These are phyloP conservation scores for Diplodus puntazzo DNA, from an alignment of 2,797 vertebrate species.

Conservation along the genomic window DNA sequence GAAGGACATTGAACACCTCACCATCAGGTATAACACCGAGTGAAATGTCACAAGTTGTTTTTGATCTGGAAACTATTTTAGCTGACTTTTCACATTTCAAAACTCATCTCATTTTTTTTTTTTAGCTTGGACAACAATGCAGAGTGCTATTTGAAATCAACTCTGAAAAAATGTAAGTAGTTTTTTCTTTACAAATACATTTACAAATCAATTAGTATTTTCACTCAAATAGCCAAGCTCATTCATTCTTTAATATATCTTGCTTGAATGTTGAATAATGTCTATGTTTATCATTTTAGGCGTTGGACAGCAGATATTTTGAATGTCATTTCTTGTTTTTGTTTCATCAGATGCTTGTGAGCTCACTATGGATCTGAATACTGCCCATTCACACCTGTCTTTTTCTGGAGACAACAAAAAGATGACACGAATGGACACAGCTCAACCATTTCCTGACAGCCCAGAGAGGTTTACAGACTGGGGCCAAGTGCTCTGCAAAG, in stretches of 20 bases:
- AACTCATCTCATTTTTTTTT: not conserved
- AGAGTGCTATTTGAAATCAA: slow-evolving; percentile 55
- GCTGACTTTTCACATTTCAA: not conserved
- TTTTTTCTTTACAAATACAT: not conserved
- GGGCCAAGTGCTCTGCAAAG: slow-evolving; percentile 51
- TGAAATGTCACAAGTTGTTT: not conserved
- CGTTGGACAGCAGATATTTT: not conserved
- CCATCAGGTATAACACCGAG: slow-evolving; percentile 17
- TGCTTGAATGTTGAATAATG: not conserved
- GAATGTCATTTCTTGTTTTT: not conserved
- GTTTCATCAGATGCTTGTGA: slow-evolving; percentile 28
- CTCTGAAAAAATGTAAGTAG: slow-evolving; percentile 51
- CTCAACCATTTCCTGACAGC: slow-evolving; percentile 40
- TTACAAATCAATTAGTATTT: not conserved
- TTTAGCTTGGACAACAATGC: slow-evolving; percentile 8
- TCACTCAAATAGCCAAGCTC: not conserved
- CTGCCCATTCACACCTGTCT: slow-evolving; percentile 35
- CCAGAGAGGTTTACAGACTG: slow-evolving; percentile 54
- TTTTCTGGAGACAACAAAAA: slow-evolving; percentile 23
- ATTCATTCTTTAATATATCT: not conserved
- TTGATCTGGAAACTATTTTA: not conserved
- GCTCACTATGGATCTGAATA: slow-evolving; percentile 33
- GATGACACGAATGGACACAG: slow-evolving; percentile 9
- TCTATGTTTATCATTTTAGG: not conserved
- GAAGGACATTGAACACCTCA: slow-evolving; percentile 13